These are phyloP conservation scores for Thymelicus sylvestris DNA, from an alignment of 2,888 invertebrate genomes.

Conservation along the genomic window DNA sequence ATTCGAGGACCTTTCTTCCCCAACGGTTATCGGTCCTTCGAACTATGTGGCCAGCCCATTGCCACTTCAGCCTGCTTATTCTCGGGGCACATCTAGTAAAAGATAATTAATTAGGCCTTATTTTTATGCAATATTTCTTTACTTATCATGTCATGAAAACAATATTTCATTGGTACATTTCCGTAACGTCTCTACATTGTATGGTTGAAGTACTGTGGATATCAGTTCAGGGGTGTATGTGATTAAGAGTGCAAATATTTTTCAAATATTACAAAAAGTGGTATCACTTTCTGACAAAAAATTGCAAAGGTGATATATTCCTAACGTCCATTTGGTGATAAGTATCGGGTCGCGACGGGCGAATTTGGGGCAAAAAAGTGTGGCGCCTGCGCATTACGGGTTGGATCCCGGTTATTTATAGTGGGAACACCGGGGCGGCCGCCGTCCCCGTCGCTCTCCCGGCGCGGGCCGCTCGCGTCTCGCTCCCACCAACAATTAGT, in stretches of 20 bases:
- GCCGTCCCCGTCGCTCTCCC: slow-evolving; percentile 50
- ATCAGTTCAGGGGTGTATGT: background rate
- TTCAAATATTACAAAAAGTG: slow-evolving; percentile 17
- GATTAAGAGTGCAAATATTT: slow-evolving; percentile 23
- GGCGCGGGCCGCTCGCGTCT: slow-evolving; percentile 41
- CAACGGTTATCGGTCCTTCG: too few relatives aligned
- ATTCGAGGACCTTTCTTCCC: too few relatives aligned
- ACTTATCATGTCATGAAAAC: background rate
- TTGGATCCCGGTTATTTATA: slow-evolving; percentile 75
- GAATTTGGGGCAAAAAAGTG: slow-evolving; percentile 37
- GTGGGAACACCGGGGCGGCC: slow-evolving; percentile 59
- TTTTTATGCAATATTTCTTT: too few relatives aligned
- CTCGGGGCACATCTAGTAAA: too few relatives aligned
- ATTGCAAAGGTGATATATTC: slow-evolving; percentile 28
- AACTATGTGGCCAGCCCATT: too few relatives aligned
- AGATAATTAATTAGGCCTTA: too few relatives aligned
- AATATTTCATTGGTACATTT: background rate
- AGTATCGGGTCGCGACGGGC: slow-evolving; percentile 23
- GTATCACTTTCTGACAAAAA: slow-evolving; percentile 29
- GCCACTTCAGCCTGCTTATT: too few relatives aligned
- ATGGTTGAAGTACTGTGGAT: background rate
- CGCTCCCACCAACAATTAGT: slow-evolving; percentile 61
- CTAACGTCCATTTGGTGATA: slow-evolving; percentile 18
- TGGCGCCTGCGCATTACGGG: slow-evolving; percentile 79
- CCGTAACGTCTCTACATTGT: background rate